These are phyloP conservation scores for Drosophila triauraria DNA, from an alignment of 1,140 invertebrate genomes.

Conservation along the genomic window DNA sequence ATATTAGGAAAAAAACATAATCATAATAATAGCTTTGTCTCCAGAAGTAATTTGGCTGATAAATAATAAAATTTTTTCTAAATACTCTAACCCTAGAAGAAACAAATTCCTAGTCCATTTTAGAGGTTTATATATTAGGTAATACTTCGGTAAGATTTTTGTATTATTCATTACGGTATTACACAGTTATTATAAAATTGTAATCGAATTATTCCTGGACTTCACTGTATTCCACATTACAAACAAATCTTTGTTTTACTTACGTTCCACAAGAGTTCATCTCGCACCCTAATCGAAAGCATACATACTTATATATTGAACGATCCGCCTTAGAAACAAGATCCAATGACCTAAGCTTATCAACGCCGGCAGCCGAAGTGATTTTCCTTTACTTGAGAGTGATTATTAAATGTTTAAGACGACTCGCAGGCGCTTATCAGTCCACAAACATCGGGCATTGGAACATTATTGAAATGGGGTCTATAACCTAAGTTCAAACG, in stretches of 20 bases:
- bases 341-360: constrained; percentile 25
- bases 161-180: too few relatives aligned
- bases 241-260: not conserved
- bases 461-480: constrained; percentile 28
- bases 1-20: too few relatives aligned
- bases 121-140: too few relatives aligned
- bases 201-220: not conserved
- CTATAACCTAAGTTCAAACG: constrained; percentile 44
- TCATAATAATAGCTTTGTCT: too few relatives aligned
- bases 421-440: constrained; percentile 27
- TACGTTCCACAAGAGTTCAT: constrained; percentile 6
- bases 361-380: constrained; percentile 17
- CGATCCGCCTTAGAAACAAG: constrained; percentile 39
- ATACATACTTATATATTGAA: constrained; percentile 3
- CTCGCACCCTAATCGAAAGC: constrained; percentile 1
- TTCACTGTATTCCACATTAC: not conserved
- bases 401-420: constrained; percentile 36
- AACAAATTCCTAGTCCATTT: too few relatives aligned
- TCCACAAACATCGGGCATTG: constrained; percentile 25
- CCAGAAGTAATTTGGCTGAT: too few relatives aligned
- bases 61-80: too few relatives aligned
- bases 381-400: constrained; percentile 1
- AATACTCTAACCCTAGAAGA: too few relatives aligned
- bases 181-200: too few relatives aligned
- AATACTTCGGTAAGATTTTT: too few relatives aligned